phyloP scores from a whole-genome alignment of 2,113 vertebrate species.

The Tympanuchus pallidicinctus region DNA sequence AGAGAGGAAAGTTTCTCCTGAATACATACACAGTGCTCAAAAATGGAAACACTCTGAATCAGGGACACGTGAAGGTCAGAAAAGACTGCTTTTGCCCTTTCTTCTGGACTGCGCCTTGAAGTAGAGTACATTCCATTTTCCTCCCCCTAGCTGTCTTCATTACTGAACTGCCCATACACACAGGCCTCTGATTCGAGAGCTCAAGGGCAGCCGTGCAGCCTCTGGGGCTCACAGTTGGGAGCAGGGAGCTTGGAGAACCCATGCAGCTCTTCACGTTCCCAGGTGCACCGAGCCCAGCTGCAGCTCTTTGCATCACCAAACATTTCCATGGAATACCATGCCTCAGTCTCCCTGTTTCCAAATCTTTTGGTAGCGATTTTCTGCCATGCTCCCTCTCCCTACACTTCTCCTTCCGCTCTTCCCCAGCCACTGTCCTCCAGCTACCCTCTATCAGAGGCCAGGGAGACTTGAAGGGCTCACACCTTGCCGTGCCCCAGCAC shows the following conservation, averaged over 20 bases:
- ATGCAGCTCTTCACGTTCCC: rapidly evolving
- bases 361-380: background rate
- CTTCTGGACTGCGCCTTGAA: background rate
- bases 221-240: background rate
- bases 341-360: background rate
- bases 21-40: rapidly evolving
- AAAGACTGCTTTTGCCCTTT: background rate
- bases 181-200: background rate
- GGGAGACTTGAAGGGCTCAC: background rate
- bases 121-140: background rate
- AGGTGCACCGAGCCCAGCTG: background rate
- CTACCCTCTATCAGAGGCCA: background rate
- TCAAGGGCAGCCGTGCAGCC: background rate
- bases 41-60: background rate
- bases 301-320: background rate
- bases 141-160: background rate
- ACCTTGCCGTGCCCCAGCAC: background rate
- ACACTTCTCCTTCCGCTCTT: rapidly evolving
- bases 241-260: background rate
- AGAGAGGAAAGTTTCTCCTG: background rate
- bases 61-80: background rate
- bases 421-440: background rate
- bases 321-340: background rate
- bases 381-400: background rate
- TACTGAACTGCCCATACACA: background rate